These are phyloP conservation scores for Typhlomys cinereus DNA, from an alignment of 2,113 vertebrate species.

Conservation along the genomic window DNA sequence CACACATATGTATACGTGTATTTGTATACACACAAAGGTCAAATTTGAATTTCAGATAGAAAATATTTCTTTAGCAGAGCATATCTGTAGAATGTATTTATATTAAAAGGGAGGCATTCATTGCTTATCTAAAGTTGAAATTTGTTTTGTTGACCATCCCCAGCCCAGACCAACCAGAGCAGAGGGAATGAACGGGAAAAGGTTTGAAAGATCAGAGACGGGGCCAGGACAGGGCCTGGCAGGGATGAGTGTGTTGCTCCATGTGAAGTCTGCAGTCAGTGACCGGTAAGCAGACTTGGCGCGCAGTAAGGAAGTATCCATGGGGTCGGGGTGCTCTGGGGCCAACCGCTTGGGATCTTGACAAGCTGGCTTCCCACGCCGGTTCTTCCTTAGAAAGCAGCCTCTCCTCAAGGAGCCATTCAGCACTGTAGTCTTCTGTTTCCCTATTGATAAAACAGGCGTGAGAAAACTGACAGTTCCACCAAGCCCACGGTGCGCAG, in stretches of 20 bases:
- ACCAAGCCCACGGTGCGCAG: not conserved
- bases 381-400: not conserved
- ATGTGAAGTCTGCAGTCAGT: not conserved
- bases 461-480: not conserved
- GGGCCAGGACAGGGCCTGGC: not conserved
- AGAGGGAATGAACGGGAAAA: not conserved
- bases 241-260: not conserved
- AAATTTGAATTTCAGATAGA: conserved; percentile 2
- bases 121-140: not conserved
- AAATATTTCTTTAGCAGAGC: not conserved
- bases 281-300: not conserved
- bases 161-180: not conserved
- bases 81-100: not conserved
- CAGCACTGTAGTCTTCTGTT: not conserved
- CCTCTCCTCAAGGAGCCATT: not conserved
- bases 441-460: not conserved
- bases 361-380: not conserved
- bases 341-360: not conserved
- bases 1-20: not conserved
- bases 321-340: no score
- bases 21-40: not conserved
- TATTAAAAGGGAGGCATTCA: not conserved
- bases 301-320: no score
- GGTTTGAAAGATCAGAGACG: not conserved
- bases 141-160: not conserved